A percentile compares a stretch with the other conserved stretches of the same genome.
Conservation (phyloP, 2,113 vertebrate species). For the Eurypyga helias region DNA sequence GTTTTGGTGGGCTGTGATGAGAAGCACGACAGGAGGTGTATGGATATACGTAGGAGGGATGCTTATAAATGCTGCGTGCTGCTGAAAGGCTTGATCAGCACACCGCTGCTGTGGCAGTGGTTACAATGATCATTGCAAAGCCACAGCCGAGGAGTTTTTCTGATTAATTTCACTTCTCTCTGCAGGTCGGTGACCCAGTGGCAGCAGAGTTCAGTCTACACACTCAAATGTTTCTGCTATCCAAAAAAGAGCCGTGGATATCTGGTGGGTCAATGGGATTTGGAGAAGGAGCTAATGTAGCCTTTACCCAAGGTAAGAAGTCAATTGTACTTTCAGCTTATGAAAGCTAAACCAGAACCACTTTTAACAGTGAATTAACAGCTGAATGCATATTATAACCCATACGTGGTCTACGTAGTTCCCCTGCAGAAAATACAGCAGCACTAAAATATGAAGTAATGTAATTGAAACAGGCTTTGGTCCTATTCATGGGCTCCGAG, state of each 20-base stretch:
- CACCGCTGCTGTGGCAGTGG: neutral
- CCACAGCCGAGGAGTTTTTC: neutral
- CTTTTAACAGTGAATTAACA: neutral
- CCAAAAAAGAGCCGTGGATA: slow-evolving; percentile 83
- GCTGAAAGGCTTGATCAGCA: neutral
- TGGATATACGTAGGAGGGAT: neutral
- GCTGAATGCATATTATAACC: neutral
- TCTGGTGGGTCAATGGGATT: slow-evolving; percentile 87
- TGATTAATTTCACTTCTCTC: neutral
- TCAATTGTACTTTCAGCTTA: neutral
- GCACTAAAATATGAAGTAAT: neutral
- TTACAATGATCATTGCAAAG: neutral
- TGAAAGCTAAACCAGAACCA: neutral
- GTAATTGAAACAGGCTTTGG: neutral
- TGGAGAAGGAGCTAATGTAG: slow-evolving; percentile 79
- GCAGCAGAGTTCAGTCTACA: slow-evolving; percentile 87
- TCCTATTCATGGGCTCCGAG: neutral
- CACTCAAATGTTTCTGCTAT: slow-evolving; percentile 85
- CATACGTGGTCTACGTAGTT: neutral
- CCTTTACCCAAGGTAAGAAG: slow-evolving; percentile 82
- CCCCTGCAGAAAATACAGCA: neutral
- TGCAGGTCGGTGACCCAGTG: slow-evolving; percentile 84
- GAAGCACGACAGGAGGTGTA: neutral
- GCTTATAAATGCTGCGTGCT: neutral
- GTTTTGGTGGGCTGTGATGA: neutral